Evolutionary conservation across 2,113 vertebrate species (phyloP).

Genomic region (Phasianus colchicus): DNA sequence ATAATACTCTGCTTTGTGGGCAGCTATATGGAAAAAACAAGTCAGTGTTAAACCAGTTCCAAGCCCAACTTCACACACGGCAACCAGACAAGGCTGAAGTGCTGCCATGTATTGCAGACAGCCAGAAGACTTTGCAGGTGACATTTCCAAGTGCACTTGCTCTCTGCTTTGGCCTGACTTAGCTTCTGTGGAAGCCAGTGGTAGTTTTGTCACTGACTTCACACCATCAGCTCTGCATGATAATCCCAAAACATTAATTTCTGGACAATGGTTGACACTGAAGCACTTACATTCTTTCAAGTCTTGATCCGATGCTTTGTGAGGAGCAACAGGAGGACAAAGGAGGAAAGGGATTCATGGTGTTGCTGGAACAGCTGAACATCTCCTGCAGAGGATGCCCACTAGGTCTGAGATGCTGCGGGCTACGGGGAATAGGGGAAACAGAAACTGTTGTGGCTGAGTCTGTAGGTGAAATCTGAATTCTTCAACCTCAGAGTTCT

Average conservation of each 20-base stretch:
- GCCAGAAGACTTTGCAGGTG: slow-evolving; percentile 43
- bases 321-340: neutral
- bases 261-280: neutral
- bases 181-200: slow-evolving; percentile 31
- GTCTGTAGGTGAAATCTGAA: neutral
- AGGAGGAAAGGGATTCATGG: neutral
- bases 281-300: neutral
- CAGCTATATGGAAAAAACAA: slow-evolving; percentile 3
- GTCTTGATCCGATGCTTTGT: neutral
- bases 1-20: neutral
- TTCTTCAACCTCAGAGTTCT: neutral
- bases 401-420: neutral
- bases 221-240: slow-evolving; percentile 3
- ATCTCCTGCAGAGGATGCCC: neutral
- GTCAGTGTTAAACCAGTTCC: slow-evolving; percentile 3
- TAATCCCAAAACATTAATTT: neutral
- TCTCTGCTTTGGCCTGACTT: slow-evolving; percentile 15
- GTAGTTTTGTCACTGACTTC: neutral
- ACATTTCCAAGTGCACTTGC: neutral
- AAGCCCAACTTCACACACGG: neutral
- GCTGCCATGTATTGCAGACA: slow-evolving; percentile 3
- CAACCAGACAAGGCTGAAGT: slow-evolving; percentile 38
- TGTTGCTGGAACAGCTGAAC: neutral
- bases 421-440: neutral
- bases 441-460: neutral